A percentile compares a stretch with the other conserved stretches of the same genome.
Conservation (phyloP, 2,113 vertebrate genomes). For the Silurus glanis region DNA sequence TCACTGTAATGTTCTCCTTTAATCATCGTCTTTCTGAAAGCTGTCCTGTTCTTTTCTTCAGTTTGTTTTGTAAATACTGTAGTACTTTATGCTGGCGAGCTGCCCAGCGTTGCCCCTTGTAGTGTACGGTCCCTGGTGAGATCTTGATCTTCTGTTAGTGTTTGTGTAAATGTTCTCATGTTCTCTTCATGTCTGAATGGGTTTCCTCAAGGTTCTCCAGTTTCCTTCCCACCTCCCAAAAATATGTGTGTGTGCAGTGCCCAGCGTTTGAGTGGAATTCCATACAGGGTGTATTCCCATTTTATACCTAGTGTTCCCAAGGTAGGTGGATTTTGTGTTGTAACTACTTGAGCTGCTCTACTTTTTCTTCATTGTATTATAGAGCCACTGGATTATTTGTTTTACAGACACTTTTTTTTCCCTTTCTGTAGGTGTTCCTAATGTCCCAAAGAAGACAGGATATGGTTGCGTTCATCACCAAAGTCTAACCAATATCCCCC, state of each 20-base stretch:
- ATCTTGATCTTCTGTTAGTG: not conserved
- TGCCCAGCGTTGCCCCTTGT: not conserved
- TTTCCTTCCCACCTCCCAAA: not conserved
- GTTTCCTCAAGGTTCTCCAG: not conserved
- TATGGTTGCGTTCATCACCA: not conserved
- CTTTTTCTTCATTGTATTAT: not conserved
- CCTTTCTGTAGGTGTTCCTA: not conserved
- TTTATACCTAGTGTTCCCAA: not conserved
- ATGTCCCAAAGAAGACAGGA: not conserved
- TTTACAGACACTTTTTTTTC: not conserved
- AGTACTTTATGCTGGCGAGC: not conserved
- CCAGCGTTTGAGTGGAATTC: not conserved
- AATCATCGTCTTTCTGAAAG: not conserved
- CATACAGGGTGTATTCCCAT: not conserved
- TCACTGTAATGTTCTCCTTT: not conserved
- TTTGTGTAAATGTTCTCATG: not conserved
- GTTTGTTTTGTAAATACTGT: not conserved
- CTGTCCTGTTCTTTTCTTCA: not conserved
- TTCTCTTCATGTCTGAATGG: not conserved
- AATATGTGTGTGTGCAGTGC: not conserved
- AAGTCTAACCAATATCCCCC: not conserved
- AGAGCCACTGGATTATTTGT: not conserved
- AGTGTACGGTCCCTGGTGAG: not conserved
- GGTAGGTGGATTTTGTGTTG: not conserved
- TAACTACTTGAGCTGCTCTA: not conserved